A percentile compares a stretch with the other conserved stretches of the same genome.
These are phyloP conservation scores for Phalacrocorax carbo DNA, from an alignment of 2,113 vertebrate species.

Conservation along the genomic window DNA sequence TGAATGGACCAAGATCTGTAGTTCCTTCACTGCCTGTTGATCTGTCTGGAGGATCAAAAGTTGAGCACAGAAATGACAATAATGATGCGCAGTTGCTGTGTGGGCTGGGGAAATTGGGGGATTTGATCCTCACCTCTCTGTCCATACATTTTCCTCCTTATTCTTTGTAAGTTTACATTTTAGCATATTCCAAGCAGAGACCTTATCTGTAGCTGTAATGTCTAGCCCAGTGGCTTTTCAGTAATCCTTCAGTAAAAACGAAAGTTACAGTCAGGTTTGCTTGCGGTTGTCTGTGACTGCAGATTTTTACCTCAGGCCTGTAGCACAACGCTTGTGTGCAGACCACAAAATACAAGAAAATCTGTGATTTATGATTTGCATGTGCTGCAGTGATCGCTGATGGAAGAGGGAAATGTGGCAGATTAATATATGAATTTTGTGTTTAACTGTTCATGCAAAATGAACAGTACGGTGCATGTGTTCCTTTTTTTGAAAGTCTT, in stretches of 20 bases:
- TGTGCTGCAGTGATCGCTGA: neutral
- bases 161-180: neutral
- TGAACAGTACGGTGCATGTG: neutral
- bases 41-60: neutral
- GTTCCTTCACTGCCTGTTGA: neutral
- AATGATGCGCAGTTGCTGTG: neutral
- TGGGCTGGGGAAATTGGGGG: neutral
- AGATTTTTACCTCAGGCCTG: neutral
- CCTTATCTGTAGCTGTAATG: neutral
- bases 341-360: neutral
- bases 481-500: neutral
- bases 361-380: conserved; percentile 19
- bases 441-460: conserved; percentile 11
- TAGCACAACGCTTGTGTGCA: neutral
- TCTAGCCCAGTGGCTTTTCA: neutral
- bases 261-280: neutral
- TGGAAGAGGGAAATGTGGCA: conserved; percentile 3
- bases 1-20: rapidly evolving
- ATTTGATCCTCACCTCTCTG: neutral
- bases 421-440: neutral
- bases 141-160: neutral
- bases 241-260: neutral
- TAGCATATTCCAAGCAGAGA: neutral
- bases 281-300: neutral
- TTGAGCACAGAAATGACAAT: neutral